Evolutionary conservation across 2,113 vertebrate species (phyloP).

Genomic region (Bufo gargarizans): DNA sequence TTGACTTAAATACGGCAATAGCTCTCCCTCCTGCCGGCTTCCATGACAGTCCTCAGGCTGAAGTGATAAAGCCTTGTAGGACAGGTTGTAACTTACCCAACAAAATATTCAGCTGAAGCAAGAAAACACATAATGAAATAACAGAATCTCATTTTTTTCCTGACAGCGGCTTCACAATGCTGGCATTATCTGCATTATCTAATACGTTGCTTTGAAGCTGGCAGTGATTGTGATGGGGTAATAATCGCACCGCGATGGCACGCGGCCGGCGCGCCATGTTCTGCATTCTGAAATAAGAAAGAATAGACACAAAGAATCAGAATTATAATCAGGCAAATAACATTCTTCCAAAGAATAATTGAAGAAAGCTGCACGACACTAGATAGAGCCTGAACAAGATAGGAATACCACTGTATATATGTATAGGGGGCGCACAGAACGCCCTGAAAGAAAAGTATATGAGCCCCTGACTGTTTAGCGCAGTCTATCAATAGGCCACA

Average conservation of each 20-base stretch:
- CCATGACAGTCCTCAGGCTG: slow-evolving; percentile 32
- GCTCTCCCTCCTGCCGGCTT: slow-evolving; percentile 30
- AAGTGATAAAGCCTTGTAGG: slow-evolving; percentile 35
- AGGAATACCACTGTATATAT: too few relatives aligned
- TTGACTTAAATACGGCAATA: slow-evolving; percentile 24
- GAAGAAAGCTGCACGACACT: not conserved
- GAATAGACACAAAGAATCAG: not conserved
- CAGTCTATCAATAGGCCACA: too few relatives aligned
- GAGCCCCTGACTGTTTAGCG: too few relatives aligned
- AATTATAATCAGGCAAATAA: not conserved
- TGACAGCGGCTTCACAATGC: slow-evolving; percentile 3
- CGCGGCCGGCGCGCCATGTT: not conserved
- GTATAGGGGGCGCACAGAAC: too few relatives aligned
- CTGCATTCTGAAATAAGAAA: too few relatives aligned
- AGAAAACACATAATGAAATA: slow-evolving; percentile 35
- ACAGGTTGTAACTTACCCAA: slow-evolving; percentile 35
- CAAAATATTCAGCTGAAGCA: slow-evolving; percentile 27
- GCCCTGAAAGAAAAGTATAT: too few relatives aligned
- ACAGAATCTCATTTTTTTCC: slow-evolving; percentile 26
- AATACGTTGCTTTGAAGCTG: not conserved
- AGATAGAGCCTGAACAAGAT: not conserved
- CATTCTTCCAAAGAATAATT: not conserved
- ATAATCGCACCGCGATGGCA: not conserved
- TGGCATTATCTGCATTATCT: slow-evolving; percentile 12
- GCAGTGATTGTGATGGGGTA: not conserved